Base-by-base conservation (phyloP, 2,888 invertebrate genomes). In the Trachelus iudaicus region DNA sequence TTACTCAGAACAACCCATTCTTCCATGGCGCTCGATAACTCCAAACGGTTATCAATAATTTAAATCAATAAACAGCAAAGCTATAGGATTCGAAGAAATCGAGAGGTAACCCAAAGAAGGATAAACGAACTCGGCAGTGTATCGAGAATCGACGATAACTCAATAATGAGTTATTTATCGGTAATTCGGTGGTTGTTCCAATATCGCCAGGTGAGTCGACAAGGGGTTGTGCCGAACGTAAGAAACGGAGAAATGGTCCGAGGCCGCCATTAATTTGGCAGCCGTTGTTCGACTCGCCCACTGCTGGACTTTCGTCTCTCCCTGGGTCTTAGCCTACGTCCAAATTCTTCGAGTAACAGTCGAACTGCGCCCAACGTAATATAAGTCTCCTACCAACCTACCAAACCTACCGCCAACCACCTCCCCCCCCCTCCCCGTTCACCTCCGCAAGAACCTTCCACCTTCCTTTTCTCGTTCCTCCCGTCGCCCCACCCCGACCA, bases 191-290 rank as follows among this genome's bases (percentile, higher is more conserved):
- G 75, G 75, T 81, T 83, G 82, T 83, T 84, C 82, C 84, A 84
- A 86, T 88, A 87, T 85, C 84, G 79, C 82, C 84, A 84, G 87
- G 86, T 86, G 85, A 85, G 80, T 76, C 79, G 81, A 76, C 77
- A 77, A n/a, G 68, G 79, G 76, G 73, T 81, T 79, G 75, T 33
- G 76, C 35, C 69, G 76, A 75, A 73, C 79, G 74, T 76, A 77
- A 78, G 79, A 77, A 85, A 85, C 83, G 84, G 82, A 85, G 83
- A 85, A 85, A 84, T 86, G 82, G 83, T 81, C 87, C 83, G 82
- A 80, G 83, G 83, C 83, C 83, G 86, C 87, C 85, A 88, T 89
- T 89, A 88, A 88, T 89, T 88, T 86, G 82, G 85, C 84, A 87
- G 84, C 83, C 83, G 86, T 87, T 87, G 86, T 87, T 87, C 85